These are phyloP conservation scores for Aythya fuligula DNA, from an alignment of 2,797 vertebrate genomes.

Conservation along the genomic window DNA sequence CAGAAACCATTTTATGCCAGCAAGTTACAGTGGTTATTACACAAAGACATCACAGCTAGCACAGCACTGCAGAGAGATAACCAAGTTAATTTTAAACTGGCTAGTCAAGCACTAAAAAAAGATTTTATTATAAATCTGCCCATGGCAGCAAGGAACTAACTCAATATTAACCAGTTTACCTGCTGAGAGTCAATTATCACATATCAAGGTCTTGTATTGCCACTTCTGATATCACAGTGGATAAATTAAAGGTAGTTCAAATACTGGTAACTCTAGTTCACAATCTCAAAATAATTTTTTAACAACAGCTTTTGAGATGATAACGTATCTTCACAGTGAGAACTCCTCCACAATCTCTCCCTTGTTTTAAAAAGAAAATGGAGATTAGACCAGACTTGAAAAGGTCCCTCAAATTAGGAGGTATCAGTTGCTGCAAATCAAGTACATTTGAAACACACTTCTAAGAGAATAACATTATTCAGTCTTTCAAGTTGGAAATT, in stretches of 20 bases:
- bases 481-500: background rate
- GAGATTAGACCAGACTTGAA: background rate
- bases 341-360: background rate
- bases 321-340: background rate
- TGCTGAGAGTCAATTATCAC: background rate
- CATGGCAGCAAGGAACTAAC: background rate
- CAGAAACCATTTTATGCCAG: background rate
- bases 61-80: background rate
- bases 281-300: background rate
- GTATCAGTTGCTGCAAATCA: conserved; percentile 1
- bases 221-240: background rate
- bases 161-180: background rate
- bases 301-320: background rate
- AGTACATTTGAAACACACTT: conserved; percentile 3
- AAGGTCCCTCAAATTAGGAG: background rate
- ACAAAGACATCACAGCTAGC: background rate
- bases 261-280: background rate
- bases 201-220: background rate
- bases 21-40: background rate
- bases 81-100: background rate
- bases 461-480: conserved; percentile 38
- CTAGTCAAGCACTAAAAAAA: background rate
- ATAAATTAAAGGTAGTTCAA: background rate
- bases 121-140: background rate
- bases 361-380: background rate